Conservation (phyloP, 1,140 invertebrate species). For the Musca vetustissima region DNA sequence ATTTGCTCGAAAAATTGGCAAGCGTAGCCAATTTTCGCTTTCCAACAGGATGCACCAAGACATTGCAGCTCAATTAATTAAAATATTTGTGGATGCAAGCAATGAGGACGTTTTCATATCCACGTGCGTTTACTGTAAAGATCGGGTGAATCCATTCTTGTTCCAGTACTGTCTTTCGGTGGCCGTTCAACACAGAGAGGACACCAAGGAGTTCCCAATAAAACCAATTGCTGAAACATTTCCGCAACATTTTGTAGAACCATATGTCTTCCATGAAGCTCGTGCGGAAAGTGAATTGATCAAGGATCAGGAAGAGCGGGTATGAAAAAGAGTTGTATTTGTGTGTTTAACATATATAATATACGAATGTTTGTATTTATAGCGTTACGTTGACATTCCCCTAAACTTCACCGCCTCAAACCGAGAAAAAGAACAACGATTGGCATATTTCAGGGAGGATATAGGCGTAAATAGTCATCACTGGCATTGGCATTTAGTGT, state of each 20-base stretch:
- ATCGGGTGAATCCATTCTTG: constrained; percentile 57
- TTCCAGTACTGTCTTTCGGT: constrained; percentile 54
- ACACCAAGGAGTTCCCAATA: constrained; percentile 58
- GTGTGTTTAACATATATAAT: background rate
- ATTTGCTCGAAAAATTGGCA: constrained; percentile 36
- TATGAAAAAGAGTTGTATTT: constrained; percentile 17
- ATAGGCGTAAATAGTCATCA: constrained; percentile 69
- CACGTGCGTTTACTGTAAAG: constrained; percentile 45
- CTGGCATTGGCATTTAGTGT: constrained; percentile 75
- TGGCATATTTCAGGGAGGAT: constrained; percentile 65
- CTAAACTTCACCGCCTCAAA: constrained; percentile 68
- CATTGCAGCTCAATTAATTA: constrained; percentile 61
- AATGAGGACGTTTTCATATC: constrained; percentile 45
- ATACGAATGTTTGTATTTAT: background rate
- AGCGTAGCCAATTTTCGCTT: constrained; percentile 59
- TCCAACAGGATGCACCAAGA: constrained; percentile 61
- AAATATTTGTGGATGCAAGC: constrained; percentile 55
- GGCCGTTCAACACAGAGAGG: constrained; percentile 56
- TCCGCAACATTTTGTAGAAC: constrained; percentile 61
- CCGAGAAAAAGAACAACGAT: constrained; percentile 65
- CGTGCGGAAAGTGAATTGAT: constrained; percentile 57
- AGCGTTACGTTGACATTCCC: constrained; percentile 61
- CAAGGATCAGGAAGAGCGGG: constrained; percentile 35
- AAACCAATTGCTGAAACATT: constrained; percentile 62
- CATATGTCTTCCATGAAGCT: constrained; percentile 58